Evolutionary conservation across 2,888 invertebrate species (phyloP).

Genomic region (Seira sanloemensis): DNA sequence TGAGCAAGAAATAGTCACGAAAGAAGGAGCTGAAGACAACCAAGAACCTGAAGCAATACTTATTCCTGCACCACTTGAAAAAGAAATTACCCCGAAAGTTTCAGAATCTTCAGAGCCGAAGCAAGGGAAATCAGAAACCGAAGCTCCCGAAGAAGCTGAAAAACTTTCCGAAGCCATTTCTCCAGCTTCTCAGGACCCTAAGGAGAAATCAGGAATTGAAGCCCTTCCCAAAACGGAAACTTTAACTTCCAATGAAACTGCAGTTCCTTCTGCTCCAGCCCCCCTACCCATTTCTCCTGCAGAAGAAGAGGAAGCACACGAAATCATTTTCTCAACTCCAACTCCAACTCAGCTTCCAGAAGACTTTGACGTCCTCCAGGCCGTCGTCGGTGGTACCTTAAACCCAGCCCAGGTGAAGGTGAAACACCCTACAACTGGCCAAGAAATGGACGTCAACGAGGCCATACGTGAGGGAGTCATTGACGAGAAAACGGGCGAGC

Average conservation of each 20-base stretch:
- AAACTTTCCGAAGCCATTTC: background rate
- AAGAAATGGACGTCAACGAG: slow-evolving; percentile 83
- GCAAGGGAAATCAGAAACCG: no score
- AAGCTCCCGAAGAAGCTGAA: background rate
- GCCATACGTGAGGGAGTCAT: slow-evolving; percentile 87
- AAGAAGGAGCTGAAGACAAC: no score
- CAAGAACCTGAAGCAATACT: no score
- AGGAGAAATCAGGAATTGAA: background rate
- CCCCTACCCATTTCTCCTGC: slow-evolving; percentile 78
- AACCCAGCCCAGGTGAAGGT: slow-evolving; percentile 83
- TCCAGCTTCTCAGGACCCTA: background rate
- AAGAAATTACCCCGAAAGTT: no score
- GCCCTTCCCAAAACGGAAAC: background rate
- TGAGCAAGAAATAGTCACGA: no score
- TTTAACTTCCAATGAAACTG: background rate
- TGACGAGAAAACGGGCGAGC: slow-evolving; percentile 83
- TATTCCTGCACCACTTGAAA: no score
- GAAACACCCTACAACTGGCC: slow-evolving; percentile 83
- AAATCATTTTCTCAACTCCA: background rate
- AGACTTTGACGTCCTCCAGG: slow-evolving; percentile 77
- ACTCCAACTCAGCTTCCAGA: slow-evolving; percentile 75
- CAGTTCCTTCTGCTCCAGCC: slow-evolving; percentile 23
- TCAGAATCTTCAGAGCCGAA: no score
- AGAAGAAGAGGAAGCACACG: slow-evolving; percentile 76
- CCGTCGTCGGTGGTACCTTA: slow-evolving; percentile 86